Conservation (phyloP, 2,888 invertebrate genomes). For the Andrena hattorfiana region DNA sequence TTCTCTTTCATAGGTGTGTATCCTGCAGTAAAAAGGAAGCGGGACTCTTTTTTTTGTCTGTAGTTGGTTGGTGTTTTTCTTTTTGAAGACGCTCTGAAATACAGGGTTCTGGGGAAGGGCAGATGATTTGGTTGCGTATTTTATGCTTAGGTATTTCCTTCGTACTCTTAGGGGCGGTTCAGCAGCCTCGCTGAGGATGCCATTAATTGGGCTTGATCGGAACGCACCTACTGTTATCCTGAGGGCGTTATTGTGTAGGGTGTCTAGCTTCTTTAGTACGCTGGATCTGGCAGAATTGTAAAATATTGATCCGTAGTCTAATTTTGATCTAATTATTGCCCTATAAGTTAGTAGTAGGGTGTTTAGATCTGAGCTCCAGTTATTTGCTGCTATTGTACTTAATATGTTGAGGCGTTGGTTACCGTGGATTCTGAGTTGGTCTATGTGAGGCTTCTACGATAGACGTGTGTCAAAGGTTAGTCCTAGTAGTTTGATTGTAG, state of each 20-base stretch:
- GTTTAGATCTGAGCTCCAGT: not conserved
- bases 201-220: not conserved
- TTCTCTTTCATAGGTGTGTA: too few species aligned
- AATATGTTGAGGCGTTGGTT: not conserved
- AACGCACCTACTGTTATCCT: not conserved
- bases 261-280: not conserved
- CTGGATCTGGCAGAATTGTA: not conserved
- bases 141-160: not conserved
- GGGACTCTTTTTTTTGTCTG: not conserved
- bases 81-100: too few species aligned
- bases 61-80: too few species aligned
- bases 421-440: not conserved
- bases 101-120: too few species aligned
- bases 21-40: not conserved
- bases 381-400: not conserved
- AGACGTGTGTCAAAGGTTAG: not conserved
- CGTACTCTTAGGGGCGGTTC: not conserved
- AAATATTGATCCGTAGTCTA: not conserved
- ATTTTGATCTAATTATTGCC: not conserved
- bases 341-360: not conserved
- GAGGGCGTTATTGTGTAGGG: not conserved
- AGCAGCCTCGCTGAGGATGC: not conserved
- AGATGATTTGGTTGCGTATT: not conserved
- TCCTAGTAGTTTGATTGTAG: conserved; percentile 3
- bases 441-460: not conserved